Base-by-base conservation (phyloP, 2,797 vertebrate genomes). In the Scarus forsteni region DNA sequence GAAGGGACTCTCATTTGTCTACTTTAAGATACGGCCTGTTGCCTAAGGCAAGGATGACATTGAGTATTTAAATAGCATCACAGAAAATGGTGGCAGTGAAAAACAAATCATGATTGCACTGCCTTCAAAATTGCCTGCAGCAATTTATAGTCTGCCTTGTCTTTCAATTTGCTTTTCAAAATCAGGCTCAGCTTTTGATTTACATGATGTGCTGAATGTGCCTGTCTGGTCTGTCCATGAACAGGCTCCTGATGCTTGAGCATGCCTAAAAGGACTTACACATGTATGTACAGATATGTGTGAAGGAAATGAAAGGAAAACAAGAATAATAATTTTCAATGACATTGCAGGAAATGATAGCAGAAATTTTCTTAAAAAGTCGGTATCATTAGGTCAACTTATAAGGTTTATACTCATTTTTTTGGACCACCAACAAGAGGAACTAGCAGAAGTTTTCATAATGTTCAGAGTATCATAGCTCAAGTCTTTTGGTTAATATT, bases 71-170 rank as follows among this genome's bases (percentile, higher is more conserved):
- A 77, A 75, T 58, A 42, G 40, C 60, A 53, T 6, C 43, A 64
- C 40, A 59, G 12, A 62, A 79, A 84, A 73, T 0, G 8, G 62
- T 38, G 69, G 82, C 63, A 54, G 46, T 62, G 45, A 39, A 52
- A 85, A 85, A 66, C 59, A 80, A 87, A 61, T 46, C 54, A 19
- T 83, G 81, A 87, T 86, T 83, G 77, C 75, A 69, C 61, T 62
- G 18, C 60, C 60, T 70, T 44, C 42, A 40, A 61, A 88, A 83
- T 52, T 65, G 70, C 81, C 71, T 14, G 42, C 55, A 69, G 77
- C 78, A 83, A 84, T 81, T 84, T 80, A 63, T 57, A 72, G 72
- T 79, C 45, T 44, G 42, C 49, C 60, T 74, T 43, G 61, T 80
- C 67, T 76, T 68, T 35, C 51, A 50, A 86, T 87, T 81, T 72